Base-by-base conservation (phyloP, 2,888 invertebrate genomes). In the Eucera pruinosa region DNA sequence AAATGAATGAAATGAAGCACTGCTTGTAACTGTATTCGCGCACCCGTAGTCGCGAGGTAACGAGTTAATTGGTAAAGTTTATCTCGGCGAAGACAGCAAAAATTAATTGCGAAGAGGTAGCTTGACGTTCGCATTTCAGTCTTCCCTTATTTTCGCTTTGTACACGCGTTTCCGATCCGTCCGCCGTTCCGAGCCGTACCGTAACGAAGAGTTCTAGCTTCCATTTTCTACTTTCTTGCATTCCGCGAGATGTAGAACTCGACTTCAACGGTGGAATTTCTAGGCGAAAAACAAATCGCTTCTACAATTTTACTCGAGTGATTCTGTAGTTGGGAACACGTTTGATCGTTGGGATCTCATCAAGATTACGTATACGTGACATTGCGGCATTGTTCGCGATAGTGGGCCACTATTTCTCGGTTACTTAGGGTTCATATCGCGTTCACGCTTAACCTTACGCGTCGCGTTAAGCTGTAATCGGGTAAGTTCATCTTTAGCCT, bases 61-160 rank as follows among this genome's bases (percentile, higher is more conserved):
- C 75, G 78, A 69, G 72, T 64, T 84, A 84, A 84, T 84, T 84
- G 82, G 80, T 70, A 84, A 81, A 84, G 76, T 84, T 84, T 84
- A 84, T 82, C 84, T 82, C 81, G 69, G 45, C 58, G 76, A 76
- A 78, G 84, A 82, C 82, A 84, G 78, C 69, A 81, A 82, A 84
- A 84, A 84, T 84, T 84, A 82, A 84, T 84, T 84, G 84, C 78
- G 64, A 48, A 33, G 54, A 75, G 71, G 78, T 82, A 77, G 67
- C 74, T 66, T 67, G 71, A 72, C 76, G 72, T 82, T 83, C 71
- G 69, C 74, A 81, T 69, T 72, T 81, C 71, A 74, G 45, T 64
- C 47, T 73, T 66, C 43, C 70, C 67, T 75, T 64, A 68, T 72
- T 61, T 79, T 83, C 68, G 68, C 47, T 60, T 73, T 65, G 62